phyloP scores from a whole-genome alignment of 2,888 invertebrate species.

The Volucella zonaria region DNA sequence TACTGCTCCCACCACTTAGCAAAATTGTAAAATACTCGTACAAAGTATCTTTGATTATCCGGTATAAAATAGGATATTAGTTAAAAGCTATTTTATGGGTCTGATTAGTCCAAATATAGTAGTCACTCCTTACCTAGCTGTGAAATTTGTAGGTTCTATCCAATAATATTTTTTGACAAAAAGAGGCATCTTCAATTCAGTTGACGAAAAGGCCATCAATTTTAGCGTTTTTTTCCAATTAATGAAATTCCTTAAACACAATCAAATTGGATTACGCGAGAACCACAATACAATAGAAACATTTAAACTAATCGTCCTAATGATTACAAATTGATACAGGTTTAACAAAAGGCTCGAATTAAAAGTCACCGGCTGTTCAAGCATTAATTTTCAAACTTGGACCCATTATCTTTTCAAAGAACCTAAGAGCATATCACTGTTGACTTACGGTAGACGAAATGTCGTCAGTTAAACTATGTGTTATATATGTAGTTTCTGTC shows the following conservation, averaged over 20 bases:
- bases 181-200: too few species aligned
- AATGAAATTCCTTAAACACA: background rate
- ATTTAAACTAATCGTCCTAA: constrained; percentile 14
- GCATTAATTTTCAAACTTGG: constrained; percentile 5
- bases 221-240: too few species aligned
- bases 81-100: too few species aligned
- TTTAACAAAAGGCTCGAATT: constrained; percentile 25
- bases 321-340: constrained; percentile 34
- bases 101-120: too few species aligned
- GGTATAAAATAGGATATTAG: too few species aligned
- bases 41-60: too few species aligned
- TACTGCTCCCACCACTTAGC: too few species aligned
- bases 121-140: too few species aligned
- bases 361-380: background rate
- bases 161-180: too few species aligned
- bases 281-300: background rate
- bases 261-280: constrained; percentile 1
- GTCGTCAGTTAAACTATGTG: constrained; percentile 20
- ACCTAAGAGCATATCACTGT: background rate
- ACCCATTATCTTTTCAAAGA: constrained; percentile 7
- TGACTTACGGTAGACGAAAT: constrained; percentile 18
- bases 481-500: background rate
- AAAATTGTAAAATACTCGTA: too few species aligned
- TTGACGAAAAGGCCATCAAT: too few species aligned
- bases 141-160: too few species aligned